Percentiles rank a stretch among this genome's conserved stretches.
These are phyloP conservation scores for Caradrina clavipalpis DNA, from an alignment of 2,888 invertebrate species.

Conservation along the genomic window DNA sequence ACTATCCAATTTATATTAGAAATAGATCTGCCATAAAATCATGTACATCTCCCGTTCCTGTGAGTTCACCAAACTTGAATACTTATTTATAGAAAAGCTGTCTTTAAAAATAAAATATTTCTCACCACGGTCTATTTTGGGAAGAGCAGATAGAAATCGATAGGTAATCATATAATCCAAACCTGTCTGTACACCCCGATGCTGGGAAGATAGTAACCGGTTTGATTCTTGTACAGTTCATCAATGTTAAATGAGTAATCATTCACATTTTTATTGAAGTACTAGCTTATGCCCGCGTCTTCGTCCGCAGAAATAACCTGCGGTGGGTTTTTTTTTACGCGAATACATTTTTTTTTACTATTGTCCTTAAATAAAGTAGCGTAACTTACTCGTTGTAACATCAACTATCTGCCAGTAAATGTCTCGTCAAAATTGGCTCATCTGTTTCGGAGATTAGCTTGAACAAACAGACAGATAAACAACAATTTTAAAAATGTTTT, in stretches of 20 bases:
- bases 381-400: too few species aligned
- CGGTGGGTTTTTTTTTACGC: too few species aligned
- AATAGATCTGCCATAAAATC: background rate
- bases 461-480: too few species aligned
- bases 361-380: too few species aligned
- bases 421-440: too few species aligned
- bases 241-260: conserved; percentile 42
- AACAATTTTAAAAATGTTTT: too few species aligned
- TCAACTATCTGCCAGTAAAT: too few species aligned
- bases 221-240: conserved; percentile 30
- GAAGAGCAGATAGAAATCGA: conserved; percentile 34
- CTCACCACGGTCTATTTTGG: conserved; percentile 29
- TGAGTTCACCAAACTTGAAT: conserved; percentile 6
- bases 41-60: background rate
- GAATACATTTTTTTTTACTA: too few species aligned
- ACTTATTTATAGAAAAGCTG: conserved; percentile 13
- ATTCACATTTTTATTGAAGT: conserved; percentile 31
- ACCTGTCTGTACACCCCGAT: conserved; percentile 38
- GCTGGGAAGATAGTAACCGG: conserved; percentile 33
- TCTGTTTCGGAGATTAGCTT: too few species aligned
- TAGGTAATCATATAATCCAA: conserved; percentile 33
- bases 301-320: too few species aligned
- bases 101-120: conserved; percentile 29
- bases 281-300: background rate
- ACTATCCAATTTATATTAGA: too few species aligned